phyloP scores from a whole-genome alignment of 2,888 invertebrate genomes.

The Lasioglossum oenotherae region DNA sequence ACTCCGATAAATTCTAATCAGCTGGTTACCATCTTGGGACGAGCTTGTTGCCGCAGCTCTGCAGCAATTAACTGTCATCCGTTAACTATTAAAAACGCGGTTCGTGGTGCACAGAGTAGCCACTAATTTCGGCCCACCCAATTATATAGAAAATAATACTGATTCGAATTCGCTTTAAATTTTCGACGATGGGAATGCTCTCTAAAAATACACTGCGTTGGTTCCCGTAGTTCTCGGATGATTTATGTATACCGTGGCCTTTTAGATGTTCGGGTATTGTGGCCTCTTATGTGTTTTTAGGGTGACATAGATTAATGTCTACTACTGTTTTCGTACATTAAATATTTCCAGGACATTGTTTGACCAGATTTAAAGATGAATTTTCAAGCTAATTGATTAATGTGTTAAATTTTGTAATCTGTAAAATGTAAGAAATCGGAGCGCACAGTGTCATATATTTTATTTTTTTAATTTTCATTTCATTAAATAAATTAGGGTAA shows the following conservation, averaged over 20 bases:
- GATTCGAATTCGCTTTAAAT: constrained; percentile 23
- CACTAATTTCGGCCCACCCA: constrained; percentile 20
- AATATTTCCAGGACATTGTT: neutral
- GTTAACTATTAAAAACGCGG: constrained; percentile 45
- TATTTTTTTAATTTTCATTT: neutral
- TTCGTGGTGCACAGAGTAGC: neutral
- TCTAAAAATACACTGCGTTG: constrained; percentile 45
- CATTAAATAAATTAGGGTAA: neutral
- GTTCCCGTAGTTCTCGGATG: constrained; percentile 12
- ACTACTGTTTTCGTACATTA: constrained; percentile 5
- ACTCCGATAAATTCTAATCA: constrained; percentile 57
- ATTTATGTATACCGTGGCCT: constrained; percentile 28
- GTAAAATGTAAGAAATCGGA: neutral
- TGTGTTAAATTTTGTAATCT: neutral
- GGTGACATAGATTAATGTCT: constrained; percentile 39
- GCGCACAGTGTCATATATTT: neutral
- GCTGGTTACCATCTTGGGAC: constrained; percentile 43
- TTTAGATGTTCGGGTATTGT: constrained; percentile 9
- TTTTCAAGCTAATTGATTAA: neutral
- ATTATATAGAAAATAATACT: constrained; percentile 36
- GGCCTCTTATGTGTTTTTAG: constrained; percentile 45
- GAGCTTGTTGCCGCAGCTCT: constrained; percentile 23
- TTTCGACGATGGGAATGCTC: neutral
- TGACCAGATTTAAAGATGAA: neutral
- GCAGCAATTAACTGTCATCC: constrained; percentile 49